Base-by-base conservation (phyloP, 2,888 invertebrate genomes). In the Linnaemya tessellans region DNA sequence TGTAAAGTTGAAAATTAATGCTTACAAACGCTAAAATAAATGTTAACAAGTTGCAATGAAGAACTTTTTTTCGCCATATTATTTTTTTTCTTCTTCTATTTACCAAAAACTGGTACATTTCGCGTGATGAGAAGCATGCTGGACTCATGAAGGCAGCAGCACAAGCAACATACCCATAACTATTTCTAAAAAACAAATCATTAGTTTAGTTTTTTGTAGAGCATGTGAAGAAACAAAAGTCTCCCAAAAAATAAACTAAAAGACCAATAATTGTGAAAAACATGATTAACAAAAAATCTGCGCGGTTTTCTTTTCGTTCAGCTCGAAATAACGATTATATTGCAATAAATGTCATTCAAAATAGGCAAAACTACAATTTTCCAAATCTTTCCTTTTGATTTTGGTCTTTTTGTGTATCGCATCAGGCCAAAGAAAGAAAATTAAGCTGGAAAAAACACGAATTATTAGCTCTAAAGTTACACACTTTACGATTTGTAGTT, bases 1-100 rank as follows among this genome's bases (percentile, higher is more conserved):
- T 82, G 82, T 85, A 73, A 82, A 82, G 85, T 82, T 85, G 82
- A 86, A 87, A 87, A 86, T 87, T 87, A 87, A 86, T 87, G 87
- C 86, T 80, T 86, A 84, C 84, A 87, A 86, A 80, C 78, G 73
- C 82, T 82, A 78, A 87, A 87, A 87, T 87, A 87, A 87, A 87
- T 87, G 87, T 87, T 86, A 87, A 87, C 87, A 86, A 87, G 84
- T 80, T 82, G 75, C 79, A 78, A 65, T 75, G 79, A 65, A 85
- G 75, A 82, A 79, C 79, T 43, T 65, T 73, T 46, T 30, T 30
- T 30, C 30, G 2, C 30, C 11, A 41, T 13, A 13, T 38, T 41
- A 38, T 9, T 41, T 56, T 18, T 58, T 43, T 49, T 1, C 22
- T 35, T 22, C 11, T 58, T 13, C 64, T 35, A 0, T 43, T 56